Percentiles rank a stretch among this genome's conserved stretches.
Evolutionary conservation across 2,797 vertebrate species (phyloP).

Genomic region (Pangasius mekongensis): DNA sequence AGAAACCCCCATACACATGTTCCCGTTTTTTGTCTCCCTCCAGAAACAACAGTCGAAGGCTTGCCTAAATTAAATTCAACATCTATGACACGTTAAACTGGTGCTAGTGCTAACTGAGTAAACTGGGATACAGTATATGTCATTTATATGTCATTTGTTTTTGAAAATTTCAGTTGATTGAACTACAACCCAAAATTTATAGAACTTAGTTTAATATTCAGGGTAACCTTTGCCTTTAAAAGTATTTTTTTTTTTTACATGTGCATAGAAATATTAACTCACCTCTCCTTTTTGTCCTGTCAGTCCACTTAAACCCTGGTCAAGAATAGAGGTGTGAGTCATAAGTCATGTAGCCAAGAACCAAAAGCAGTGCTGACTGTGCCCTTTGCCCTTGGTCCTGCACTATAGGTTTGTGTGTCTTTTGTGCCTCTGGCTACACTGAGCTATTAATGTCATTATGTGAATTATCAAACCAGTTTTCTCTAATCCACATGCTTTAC

Average conservation of each 20-base stretch:
- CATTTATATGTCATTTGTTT: neutral
- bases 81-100: neutral
- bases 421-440: neutral
- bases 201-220: neutral
- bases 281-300: constrained; percentile 89
- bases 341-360: neutral
- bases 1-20: neutral
- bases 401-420: neutral
- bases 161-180: neutral
- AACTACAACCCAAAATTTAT: neutral
- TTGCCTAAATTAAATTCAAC: too few relatives aligned
- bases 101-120: neutral
- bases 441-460: neutral
- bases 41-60: neutral
- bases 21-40: neutral
- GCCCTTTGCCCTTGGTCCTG: neutral
- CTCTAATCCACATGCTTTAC: neutral
- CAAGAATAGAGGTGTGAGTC: constrained; percentile 55
- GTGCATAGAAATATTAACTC: constrained; percentile 45
- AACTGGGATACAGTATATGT: neutral
- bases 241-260: neutral
- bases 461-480: neutral
- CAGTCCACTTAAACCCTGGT: constrained; percentile 83
- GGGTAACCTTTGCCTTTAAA: neutral
- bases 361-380: neutral